Percentiles rank a stretch among this genome's conserved stretches.
Conservation (phyloP, 2,797 vertebrate species). For the Mormyrus hasselquistii region DNA sequence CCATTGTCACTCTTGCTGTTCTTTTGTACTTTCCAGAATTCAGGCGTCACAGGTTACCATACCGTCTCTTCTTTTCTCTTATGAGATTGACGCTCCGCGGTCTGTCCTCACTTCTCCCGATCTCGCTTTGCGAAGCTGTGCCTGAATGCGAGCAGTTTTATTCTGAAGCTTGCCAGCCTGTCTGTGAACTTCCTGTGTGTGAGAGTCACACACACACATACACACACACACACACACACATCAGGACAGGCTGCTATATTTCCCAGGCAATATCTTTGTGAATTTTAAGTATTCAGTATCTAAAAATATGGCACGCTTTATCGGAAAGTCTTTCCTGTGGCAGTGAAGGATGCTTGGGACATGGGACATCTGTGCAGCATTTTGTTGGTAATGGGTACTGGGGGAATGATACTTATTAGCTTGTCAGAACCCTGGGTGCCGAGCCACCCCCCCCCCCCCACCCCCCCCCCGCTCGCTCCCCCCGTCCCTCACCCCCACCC, state of each 20-base stretch:
- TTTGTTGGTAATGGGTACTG: not conserved
- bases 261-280: not conserved
- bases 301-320: not conserved
- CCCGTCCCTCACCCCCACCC: too few species aligned
- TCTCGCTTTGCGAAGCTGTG: not conserved
- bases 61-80: not conserved
- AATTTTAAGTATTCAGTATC: not conserved
- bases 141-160: not conserved
- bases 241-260: not conserved
- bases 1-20: not conserved
- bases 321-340: not conserved
- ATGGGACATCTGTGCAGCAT: not conserved
- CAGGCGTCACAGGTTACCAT: not conserved
- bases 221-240: not conserved
- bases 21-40: not conserved
- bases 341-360: not conserved
- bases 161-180: not conserved
- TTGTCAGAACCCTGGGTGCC: not conserved
- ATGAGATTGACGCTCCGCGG: not conserved
- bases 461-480: too few species aligned
- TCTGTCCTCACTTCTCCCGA: not conserved
- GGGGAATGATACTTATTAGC: not conserved
- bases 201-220: not conserved
- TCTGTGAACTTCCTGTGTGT: not conserved
- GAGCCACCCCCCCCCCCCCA: too few species aligned